A percentile compares a stretch with the other conserved stretches of the same genome.
These are phyloP conservation scores for Phalacrocorax pelagicus DNA, from an alignment of 2,113 vertebrate species.

Conservation along the genomic window DNA sequence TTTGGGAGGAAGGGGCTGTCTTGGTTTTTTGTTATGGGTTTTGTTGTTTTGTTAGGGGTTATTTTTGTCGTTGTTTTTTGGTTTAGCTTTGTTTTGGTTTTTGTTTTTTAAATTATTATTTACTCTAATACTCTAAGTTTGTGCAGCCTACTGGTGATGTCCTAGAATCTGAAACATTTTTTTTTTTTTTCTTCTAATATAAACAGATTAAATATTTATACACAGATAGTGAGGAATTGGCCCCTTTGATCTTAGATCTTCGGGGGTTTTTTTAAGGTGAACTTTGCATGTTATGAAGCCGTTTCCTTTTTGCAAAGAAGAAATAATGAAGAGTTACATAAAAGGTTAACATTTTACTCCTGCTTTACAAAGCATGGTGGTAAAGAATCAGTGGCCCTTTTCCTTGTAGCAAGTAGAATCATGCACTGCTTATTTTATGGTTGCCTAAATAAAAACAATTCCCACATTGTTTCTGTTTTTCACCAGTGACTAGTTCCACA, in stretches of 20 bases:
- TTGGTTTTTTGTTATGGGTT: not conserved
- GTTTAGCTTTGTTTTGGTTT: not conserved
- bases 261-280: not conserved
- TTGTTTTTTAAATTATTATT: not conserved
- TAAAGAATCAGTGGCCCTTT: not conserved
- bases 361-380: not conserved
- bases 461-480: not conserved
- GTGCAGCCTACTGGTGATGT: not conserved
- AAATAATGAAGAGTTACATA: not conserved
- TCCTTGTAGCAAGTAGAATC: not conserved
- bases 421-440: not conserved
- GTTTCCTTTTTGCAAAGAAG: not conserved
- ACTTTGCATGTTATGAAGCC: not conserved
- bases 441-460: not conserved
- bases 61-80: not conserved
- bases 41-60: not conserved
- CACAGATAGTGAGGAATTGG: not conserved
- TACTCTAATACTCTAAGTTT: not conserved
- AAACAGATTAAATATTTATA: slow-evolving; percentile 22
- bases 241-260: not conserved
- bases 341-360: not conserved
- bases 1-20: not conserved
- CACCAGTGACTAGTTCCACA: not conserved
- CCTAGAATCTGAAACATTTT: not conserved
- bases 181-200: not conserved